Evolutionary conservation across 2,797 vertebrate genomes (phyloP), one percentile per base, ranked within the genome.

Genomic region (Anguilla megastoma): DNA sequence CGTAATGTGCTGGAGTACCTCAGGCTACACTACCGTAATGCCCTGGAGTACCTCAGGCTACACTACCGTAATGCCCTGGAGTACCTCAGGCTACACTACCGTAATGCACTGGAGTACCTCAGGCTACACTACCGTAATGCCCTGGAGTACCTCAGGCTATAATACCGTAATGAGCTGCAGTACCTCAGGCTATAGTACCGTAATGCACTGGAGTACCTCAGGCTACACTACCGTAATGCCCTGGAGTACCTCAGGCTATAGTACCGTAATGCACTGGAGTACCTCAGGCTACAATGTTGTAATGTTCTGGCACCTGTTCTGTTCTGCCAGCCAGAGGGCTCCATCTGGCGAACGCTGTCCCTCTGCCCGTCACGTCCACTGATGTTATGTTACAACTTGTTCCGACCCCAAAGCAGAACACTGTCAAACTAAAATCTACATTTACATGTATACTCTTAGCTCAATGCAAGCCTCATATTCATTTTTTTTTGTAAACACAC

Each of bases 321-420:
- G 91, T 91, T 71, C 90, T 89, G 91, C 91, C 87, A 63, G 5
- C 36, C 54, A 63, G 54, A 82, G 79, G 87, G 30, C 79, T 93
- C 92, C 92, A 94, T 93, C 91, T 94, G 93, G 92, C 92, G 79
- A 12, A 93, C 90, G 33, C 86, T 90, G 89, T 83, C 83, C 91
- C 87, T 89, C 89, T 89, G 91, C 91, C 91, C 94, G 94, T 93
- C 93, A 91, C 86, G 91, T 90, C 92, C 87, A 85, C 90, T 93
- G 92, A 80, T 89, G 93, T 90, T 92, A 71, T 84, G 88, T 90
- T 88, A n/a, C 69, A 33, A n/a, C 69, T 33, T 4, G 71, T 41
- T 76, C 71, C 71, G 41, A 16, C 33, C 33, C 87, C 3, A 24
- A 66, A 89, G 41, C 87, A 87, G 85, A 86, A 30, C 86, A 88